Conservation (phyloP, 2,113 vertebrate species). For the Meleagris gallopavo region DNA sequence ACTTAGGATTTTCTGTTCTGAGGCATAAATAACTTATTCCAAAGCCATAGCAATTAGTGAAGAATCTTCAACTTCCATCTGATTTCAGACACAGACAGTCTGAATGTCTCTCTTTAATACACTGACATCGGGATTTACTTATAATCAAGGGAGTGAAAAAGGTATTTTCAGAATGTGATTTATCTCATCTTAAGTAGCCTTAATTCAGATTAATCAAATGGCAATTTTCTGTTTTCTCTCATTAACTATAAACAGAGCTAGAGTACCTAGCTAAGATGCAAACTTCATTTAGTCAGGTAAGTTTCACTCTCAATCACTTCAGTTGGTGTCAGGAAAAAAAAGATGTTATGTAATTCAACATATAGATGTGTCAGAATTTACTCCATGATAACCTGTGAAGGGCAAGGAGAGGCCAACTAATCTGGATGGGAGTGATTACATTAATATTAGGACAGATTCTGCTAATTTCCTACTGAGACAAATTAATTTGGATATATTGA, state of each 20-base stretch:
- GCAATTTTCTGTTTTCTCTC: background rate
- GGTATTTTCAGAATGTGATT: slow-evolving; percentile 6
- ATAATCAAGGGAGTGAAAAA: slow-evolving; percentile 6
- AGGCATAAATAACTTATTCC: background rate
- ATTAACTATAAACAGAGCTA: background rate
- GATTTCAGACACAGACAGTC: background rate
- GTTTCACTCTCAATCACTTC: background rate
- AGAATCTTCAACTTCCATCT: background rate
- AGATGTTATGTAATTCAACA: background rate
- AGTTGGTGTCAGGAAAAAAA: background rate
- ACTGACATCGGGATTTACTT: background rate
- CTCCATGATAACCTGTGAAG: background rate
- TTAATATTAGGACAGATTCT: background rate
- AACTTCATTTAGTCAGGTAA: background rate
- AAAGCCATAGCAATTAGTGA: background rate
- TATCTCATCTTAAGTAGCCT: background rate
- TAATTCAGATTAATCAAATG: background rate
- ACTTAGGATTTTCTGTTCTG: background rate
- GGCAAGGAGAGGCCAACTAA: background rate
- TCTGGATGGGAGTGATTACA: background rate
- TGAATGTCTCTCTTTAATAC: background rate
- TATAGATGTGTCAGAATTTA: background rate
- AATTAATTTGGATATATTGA: background rate
- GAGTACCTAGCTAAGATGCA: background rate
- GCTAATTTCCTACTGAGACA: background rate